Percentiles rank a stretch among this genome's conserved stretches.
Conservation (phyloP, 1,140 invertebrate genomes). For the Holcopasites calliopsidis region DNA sequence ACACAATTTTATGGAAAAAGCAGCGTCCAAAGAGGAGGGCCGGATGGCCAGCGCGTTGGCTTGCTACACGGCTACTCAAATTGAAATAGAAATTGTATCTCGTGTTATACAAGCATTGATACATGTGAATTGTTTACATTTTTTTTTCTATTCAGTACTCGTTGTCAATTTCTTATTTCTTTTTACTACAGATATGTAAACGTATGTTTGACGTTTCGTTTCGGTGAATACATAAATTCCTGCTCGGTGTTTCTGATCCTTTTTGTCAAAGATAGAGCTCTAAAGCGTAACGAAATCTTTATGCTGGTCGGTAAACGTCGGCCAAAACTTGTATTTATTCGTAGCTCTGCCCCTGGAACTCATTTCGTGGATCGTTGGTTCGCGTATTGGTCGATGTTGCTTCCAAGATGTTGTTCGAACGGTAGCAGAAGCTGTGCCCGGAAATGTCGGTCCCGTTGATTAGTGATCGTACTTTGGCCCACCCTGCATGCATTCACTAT, state of each 20-base stretch:
- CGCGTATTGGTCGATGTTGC: conserved; percentile 48
- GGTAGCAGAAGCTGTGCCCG: conserved; percentile 51
- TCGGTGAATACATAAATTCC: too few relatives aligned
- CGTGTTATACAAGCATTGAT: too few relatives aligned
- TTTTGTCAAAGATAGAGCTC: not conserved
- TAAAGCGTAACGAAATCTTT: conserved; percentile 9
- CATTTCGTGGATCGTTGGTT: conserved; percentile 51
- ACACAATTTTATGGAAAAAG: not conserved
- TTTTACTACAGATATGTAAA: too few relatives aligned
- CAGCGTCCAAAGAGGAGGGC: not conserved
- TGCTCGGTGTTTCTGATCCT: too few relatives aligned
- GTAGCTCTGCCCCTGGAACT: conserved; percentile 10
- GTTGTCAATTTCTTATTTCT: too few relatives aligned
- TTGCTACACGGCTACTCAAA: not conserved
- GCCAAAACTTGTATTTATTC: conserved; percentile 24
- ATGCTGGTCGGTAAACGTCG: not conserved
- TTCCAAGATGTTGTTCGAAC: conserved; percentile 55
- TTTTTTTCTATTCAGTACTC: too few relatives aligned
- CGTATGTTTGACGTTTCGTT: too few relatives aligned
- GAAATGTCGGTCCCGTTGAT: conserved; percentile 64
- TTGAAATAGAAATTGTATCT: conserved; percentile 3
- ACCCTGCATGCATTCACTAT: conserved; percentile 28
- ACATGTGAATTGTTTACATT: too few relatives aligned
- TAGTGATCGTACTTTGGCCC: conserved; percentile 73
- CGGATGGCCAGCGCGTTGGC: not conserved